phyloP scores from a whole-genome alignment of 2,797 vertebrate species.

The Hydrolagus colliei region DNA sequence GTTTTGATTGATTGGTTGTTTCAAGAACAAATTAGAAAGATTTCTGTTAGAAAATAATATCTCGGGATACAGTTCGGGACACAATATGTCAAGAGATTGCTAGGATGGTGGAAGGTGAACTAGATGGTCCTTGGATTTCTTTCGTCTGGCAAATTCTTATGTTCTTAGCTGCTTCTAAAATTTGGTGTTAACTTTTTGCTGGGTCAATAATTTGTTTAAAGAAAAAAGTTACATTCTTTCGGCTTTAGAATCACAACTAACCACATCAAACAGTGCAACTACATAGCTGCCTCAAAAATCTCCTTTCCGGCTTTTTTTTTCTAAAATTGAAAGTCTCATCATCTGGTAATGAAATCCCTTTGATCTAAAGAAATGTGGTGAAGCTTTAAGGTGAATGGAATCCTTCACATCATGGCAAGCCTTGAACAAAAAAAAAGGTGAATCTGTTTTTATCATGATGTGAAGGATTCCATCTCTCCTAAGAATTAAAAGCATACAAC shows the following conservation, averaged over 20 bases:
- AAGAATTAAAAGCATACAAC: not conserved
- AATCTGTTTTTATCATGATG: not conserved
- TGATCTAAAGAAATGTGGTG: slow-evolving; percentile 7
- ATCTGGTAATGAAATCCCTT: not conserved
- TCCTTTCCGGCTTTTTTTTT: slow-evolving; percentile 7
- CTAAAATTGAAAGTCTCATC: not conserved
- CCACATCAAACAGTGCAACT: slow-evolving; percentile 21
- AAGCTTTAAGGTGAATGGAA: not conserved
- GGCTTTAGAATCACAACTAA: slow-evolving; percentile 7
- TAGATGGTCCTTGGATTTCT: no score
- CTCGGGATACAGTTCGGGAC: no score
- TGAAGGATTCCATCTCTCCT: no score
- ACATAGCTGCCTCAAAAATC: slow-evolving; percentile 25
- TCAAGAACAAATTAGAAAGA: no score
- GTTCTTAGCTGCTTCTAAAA: not conserved
- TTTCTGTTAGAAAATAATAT: no score
- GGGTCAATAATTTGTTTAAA: slow-evolving; percentile 1
- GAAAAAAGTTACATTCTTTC: not conserved
- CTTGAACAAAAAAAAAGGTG: not conserved
- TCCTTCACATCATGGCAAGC: not conserved
- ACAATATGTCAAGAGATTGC: no score
- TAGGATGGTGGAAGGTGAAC: no score
- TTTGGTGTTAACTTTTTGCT: not conserved
- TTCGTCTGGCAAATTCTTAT: no score
- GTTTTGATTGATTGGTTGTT: no score